Conservation (phyloP, 2,888 invertebrate species). For the Lithophane ornitopus region DNA sequence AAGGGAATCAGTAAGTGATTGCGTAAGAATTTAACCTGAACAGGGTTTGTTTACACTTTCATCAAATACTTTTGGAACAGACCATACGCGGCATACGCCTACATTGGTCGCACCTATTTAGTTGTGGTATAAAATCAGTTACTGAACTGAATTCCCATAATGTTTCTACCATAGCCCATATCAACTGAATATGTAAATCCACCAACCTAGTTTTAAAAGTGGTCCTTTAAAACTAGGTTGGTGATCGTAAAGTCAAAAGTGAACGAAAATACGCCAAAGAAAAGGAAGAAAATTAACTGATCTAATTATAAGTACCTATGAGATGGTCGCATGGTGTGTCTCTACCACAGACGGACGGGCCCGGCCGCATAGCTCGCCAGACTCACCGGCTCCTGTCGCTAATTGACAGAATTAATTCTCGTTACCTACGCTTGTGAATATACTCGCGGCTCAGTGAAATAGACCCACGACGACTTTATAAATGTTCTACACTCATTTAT, state of each 20-base stretch:
- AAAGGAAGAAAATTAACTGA: background rate
- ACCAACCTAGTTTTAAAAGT: too few species aligned
- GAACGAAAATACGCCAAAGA: background rate
- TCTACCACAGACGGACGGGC: background rate
- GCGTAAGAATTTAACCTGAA: too few species aligned
- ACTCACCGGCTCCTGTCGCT: constrained; percentile 4
- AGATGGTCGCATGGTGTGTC: background rate
- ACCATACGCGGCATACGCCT: background rate
- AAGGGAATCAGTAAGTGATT: background rate
- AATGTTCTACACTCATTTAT: constrained; percentile 4
- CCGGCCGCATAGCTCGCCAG: background rate
- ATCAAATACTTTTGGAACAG: background rate
- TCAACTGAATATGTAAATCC: background rate
- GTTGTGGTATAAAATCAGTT: background rate
- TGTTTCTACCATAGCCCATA: background rate
- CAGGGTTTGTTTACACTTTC: too few species aligned
- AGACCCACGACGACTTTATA: background rate
- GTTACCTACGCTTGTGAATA: background rate
- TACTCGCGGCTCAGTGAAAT: background rate
- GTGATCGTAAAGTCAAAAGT: background rate
- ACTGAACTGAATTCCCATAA: background rate
- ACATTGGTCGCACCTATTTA: background rate
- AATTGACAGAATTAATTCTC: constrained; percentile 24
- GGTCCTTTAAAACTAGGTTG: background rate
- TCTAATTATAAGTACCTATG: background rate